Base-by-base conservation (phyloP, 2,797 vertebrate genomes). In the Dromococcyx pavoninus region DNA sequence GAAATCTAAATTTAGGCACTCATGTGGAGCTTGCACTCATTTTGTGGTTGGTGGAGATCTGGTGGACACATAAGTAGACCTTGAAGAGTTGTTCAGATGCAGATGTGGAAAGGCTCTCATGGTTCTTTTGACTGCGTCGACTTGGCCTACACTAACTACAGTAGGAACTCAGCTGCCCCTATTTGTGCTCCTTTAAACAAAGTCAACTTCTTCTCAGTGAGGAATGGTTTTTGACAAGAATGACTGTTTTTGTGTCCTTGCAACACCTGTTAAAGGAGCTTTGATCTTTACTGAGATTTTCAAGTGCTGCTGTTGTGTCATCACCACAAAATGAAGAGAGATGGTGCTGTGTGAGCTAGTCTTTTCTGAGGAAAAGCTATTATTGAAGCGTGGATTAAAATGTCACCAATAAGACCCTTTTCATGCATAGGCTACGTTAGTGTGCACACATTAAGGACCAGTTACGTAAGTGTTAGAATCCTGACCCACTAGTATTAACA, bases 391-490 rank as follows among this genome's bases (percentile, higher is more conserved):
- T 19, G 13, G 81, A 51, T 60, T 46, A 25, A 78, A 33, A 84
- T 44, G 5, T 37, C 35, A 74, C 43, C n/a, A 74, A 8, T 2
- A 44, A 33, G 17, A 61, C 16, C 7, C 3, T 33, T 80, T 56
- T 28, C 23, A 67, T 39, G 14, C 3, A 5, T 32, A 6, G 19
- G 25, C n/a, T 25, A 61, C 16, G n/a, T 62, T 32, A 46, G 1
- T 18, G 41, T 43, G 35, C 17, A 50, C 23, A 24, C 11, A 51
- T 22, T 60, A 77, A 72, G 23, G 23, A 65, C 39, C 7, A n/a
- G 4, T 41, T 69, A 30, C 13, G 11, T 37, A 37, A 74, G 5
- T 0, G 0, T 16, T 43, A 72, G 11, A 17, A 70, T 37, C 23
- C 66, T 64, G 32, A 25, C 33, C 1, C 4, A 30, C 4, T 17